Percentiles rank a stretch among this genome's conserved stretches.
Evolutionary conservation across 2,888 invertebrate species (phyloP).

Genomic region (Oxytorus armatus): DNA sequence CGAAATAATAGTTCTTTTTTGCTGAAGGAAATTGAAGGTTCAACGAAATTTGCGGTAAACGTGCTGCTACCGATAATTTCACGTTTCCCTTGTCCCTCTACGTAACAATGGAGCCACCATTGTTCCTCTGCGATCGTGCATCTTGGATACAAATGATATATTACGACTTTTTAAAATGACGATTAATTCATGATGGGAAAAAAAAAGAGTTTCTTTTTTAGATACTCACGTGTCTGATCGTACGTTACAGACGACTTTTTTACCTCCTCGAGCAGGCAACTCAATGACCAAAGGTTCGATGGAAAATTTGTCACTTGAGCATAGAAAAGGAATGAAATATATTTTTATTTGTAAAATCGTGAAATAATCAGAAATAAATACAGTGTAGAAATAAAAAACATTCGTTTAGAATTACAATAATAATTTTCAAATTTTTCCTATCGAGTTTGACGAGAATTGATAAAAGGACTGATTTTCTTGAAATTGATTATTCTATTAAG

Average conservation of each 20-base stretch:
- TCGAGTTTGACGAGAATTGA: neutral
- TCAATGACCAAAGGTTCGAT: slow-evolving; percentile 73
- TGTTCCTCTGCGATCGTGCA: slow-evolving; percentile 85
- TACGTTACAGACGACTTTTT: slow-evolving; percentile 72
- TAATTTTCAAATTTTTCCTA: too few species aligned
- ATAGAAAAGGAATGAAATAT: neutral
- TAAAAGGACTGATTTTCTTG: too few species aligned
- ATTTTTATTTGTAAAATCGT: neutral
- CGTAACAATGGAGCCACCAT: slow-evolving; percentile 87
- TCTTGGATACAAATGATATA: slow-evolving; percentile 63
- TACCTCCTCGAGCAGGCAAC: slow-evolving; percentile 66
- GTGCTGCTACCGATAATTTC: slow-evolving; percentile 85
- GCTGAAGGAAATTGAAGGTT: slow-evolving; percentile 86
- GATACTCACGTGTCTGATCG: slow-evolving; percentile 73
- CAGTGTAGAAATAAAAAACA: too few species aligned
- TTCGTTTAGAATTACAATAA: too few species aligned
- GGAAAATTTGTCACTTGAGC: slow-evolving; percentile 71
- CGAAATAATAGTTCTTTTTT: slow-evolving; percentile 85
- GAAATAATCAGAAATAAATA: too few species aligned
- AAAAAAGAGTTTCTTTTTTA: neutral
- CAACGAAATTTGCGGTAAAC: slow-evolving; percentile 86
- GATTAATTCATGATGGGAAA: neutral
- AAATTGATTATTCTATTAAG: too few species aligned
- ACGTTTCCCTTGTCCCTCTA: slow-evolving; percentile 86
- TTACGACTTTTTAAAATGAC: slow-evolving; percentile 9